Evolutionary conservation across 2,113 vertebrate species (phyloP).

Genomic region (Anarrhichthys ocellatus): DNA sequence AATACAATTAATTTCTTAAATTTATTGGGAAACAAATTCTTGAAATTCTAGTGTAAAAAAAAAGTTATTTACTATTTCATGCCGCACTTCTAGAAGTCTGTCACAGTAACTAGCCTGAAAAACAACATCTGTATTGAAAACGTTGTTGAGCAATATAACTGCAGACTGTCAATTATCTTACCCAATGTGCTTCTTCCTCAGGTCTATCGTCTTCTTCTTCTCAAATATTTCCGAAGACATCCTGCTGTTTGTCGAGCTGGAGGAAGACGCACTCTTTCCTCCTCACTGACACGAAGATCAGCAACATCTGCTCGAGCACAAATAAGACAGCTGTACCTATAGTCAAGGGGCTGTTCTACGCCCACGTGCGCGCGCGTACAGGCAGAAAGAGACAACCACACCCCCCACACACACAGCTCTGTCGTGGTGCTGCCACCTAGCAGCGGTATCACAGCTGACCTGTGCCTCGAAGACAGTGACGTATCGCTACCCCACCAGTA

Average conservation of each 20-base stretch:
- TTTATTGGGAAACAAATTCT: background rate
- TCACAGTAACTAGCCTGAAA: background rate
- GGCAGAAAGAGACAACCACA: background rate
- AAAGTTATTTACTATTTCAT: background rate
- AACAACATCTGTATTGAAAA: background rate
- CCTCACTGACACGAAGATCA: background rate
- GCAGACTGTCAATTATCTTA: constrained; percentile 68
- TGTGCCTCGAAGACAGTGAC: background rate
- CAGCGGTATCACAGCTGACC: accelerated
- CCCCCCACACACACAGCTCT: background rate
- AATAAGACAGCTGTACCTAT: background rate
- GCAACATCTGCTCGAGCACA: background rate
- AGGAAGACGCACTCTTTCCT: background rate
- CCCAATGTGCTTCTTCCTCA: constrained; percentile 92
- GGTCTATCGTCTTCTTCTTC: constrained; percentile 88
- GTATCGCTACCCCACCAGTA: background rate
- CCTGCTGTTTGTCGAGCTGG: constrained; percentile 14
- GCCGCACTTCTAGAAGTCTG: background rate
- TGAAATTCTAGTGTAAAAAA: background rate
- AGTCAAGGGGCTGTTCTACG: background rate
- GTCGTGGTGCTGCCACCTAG: constrained; percentile 18
- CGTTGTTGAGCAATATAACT: accelerated
- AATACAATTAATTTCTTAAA: background rate
- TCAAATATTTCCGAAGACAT: constrained; percentile 82
- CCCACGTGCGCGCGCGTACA: background rate